phyloP scores from a whole-genome alignment of 2,797 vertebrate genomes.

The Hapalemur alaotrensis region DNA sequence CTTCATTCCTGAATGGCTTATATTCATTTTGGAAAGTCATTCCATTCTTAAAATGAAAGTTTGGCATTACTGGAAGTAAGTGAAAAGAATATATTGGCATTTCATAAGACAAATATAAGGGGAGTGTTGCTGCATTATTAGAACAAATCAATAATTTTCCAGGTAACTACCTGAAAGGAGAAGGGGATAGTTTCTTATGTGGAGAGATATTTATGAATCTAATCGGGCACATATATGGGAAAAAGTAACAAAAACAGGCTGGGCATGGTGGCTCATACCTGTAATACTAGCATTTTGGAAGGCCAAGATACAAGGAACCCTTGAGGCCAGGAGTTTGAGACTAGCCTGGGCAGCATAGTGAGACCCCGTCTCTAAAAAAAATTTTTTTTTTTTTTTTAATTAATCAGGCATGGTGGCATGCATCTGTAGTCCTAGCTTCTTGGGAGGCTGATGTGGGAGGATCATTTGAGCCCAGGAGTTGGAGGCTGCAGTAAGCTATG shows the following conservation, averaged over 20 bases:
- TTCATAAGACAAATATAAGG: not conserved
- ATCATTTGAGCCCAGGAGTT: not conserved
- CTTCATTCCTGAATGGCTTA: not conserved
- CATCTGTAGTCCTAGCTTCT: too few species aligned
- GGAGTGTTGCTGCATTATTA: not conserved
- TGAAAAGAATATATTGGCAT: not conserved
- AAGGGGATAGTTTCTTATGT: not conserved
- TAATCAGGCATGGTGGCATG: not conserved
- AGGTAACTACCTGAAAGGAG: not conserved
- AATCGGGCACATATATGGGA: not conserved
- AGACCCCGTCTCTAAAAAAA: not conserved
- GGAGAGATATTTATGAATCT: not conserved
- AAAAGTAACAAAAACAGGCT: not conserved
- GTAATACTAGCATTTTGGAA: not conserved
- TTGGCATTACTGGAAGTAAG: not conserved
- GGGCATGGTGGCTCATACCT: not conserved
- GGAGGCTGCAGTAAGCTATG: not conserved
- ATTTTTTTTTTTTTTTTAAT: too few species aligned
- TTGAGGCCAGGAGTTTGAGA: not conserved
- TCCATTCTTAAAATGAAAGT: slow-evolving; percentile 17
- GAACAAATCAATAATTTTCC: not conserved
- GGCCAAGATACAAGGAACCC: not conserved
- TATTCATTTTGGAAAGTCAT: slow-evolving; percentile 29
- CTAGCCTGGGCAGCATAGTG: not conserved
- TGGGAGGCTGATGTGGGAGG: too few species aligned